Evolutionary conservation across 2,113 vertebrate genomes (phyloP).

Genomic region (Phoenicopterus ruber): DNA sequence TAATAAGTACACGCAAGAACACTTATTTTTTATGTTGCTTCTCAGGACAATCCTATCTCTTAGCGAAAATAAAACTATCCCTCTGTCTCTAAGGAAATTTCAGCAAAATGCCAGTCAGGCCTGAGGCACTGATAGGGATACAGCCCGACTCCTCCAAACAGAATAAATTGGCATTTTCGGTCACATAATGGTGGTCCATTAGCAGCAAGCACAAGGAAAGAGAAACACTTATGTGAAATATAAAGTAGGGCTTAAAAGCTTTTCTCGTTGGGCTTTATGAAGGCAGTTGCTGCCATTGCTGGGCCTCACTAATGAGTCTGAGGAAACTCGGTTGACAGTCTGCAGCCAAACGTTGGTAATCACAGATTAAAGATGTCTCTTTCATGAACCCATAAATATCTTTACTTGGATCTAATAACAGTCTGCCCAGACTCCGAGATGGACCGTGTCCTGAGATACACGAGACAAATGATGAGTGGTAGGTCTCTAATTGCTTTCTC

Average conservation of each 20-base stretch:
- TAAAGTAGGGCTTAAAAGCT: slow-evolving; percentile 9
- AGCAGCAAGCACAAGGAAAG: not conserved
- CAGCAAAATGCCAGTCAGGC: not conserved
- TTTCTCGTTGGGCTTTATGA: not conserved
- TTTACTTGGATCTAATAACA: not conserved
- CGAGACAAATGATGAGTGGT: not conserved
- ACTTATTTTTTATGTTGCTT: not conserved
- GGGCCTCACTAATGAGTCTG: slow-evolving; percentile 19
- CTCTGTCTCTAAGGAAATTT: not conserved
- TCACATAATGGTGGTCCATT: not conserved
- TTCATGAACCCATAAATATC: slow-evolving; percentile 52
- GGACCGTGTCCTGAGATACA: not conserved
- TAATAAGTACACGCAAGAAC: not conserved
- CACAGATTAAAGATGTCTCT: slow-evolving; percentile 68
- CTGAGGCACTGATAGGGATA: not conserved
- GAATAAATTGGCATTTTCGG: not conserved
- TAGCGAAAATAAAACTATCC: not conserved
- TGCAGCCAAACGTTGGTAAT: slow-evolving; percentile 67
- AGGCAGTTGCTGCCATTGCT: not conserved
- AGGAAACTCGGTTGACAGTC: slow-evolving; percentile 67
- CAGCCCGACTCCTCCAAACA: not conserved
- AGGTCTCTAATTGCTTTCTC: not conserved
- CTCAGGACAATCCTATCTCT: not conserved
- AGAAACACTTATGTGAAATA: not conserved
- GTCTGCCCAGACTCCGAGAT: not conserved